These are phyloP conservation scores for Vultur gryphus DNA, from an alignment of 2,797 vertebrate genomes.

Conservation along the genomic window DNA sequence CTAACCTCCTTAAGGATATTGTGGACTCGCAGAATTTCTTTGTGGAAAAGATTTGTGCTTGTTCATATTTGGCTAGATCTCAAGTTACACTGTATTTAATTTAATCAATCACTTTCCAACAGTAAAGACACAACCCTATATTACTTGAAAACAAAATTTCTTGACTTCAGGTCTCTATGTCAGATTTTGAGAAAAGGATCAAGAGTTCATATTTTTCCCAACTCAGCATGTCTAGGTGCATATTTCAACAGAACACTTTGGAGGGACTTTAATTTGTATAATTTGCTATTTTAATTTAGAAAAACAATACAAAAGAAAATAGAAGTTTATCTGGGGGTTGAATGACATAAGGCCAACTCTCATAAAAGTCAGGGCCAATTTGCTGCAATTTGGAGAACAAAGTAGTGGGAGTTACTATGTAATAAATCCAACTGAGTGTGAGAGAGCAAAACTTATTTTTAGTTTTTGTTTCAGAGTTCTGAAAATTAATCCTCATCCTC, in stretches of 20 bases:
- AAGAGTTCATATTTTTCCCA: background rate
- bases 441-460: background rate
- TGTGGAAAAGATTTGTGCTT: background rate
- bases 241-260: background rate
- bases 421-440: background rate
- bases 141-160: background rate
- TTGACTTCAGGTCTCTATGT: background rate
- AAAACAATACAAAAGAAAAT: background rate
- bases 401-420: background rate
- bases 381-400: background rate
- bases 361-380: background rate
- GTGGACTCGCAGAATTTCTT: background rate
- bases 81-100: background rate
- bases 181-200: background rate
- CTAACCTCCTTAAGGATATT: background rate
- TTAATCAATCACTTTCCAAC: background rate
- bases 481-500: constrained; percentile 36
- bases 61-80: background rate
- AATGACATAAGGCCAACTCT: background rate
- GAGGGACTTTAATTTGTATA: background rate
- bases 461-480: constrained; percentile 20
- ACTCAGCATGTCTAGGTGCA: background rate
- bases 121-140: background rate
- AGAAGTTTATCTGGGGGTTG: background rate
- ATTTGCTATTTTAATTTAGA: background rate